Base-by-base conservation (phyloP, 30 jellyfish, hydroid and myxozoan species). In the Pelagia noctiluca region DNA sequence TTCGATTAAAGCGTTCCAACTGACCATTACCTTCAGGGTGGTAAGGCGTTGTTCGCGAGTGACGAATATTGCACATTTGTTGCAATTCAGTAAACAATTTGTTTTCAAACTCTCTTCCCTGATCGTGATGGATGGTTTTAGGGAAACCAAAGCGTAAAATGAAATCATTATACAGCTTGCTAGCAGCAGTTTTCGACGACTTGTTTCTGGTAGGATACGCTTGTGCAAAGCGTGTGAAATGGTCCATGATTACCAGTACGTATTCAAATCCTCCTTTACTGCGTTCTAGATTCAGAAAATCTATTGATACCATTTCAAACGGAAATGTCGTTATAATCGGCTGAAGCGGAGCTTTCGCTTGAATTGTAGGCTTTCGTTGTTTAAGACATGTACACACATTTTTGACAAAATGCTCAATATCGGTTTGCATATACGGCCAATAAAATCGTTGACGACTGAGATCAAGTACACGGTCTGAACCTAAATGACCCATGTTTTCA, bases 131-230 rank as follows among this genome's bases (percentile, higher is more conserved):
- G 35, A 57, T 50, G 31, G 52, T 60, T 18, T 22, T 63, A 19
- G 94, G 94, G 28, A 71, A 63, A 5, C 94, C 94, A 38, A 84
- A 84, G 12, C 89, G 35, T 66, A 68, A 4, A 82, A n/a, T n/a
- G n/a, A n/a, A n/a, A n/a, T n/a, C n/a, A n/a, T n/a, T n/a, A n/a
- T n/a, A n/a, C n/a, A n/a, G 86, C 31, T 82, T 67, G 31, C 50
- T 69, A 53, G 90, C 90, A 31, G 90, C 90, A 16, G 86, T 61
- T 37, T 61, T 79, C 10, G 84, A 76, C 31, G 88, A 38, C 42
- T 71, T 82, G 63, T 82, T 69, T 25, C 52, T 33, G 12, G 93
- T 82, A 10, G 93, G 52, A 35, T 50, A 82, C 50, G 70, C 93
- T 35, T 82, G n/a, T n/a, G n/a, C n/a, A n/a, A n/a, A n/a, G n/a